phyloP scores from a whole-genome alignment of 2,797 vertebrate species.

The Valencia hispanica region DNA sequence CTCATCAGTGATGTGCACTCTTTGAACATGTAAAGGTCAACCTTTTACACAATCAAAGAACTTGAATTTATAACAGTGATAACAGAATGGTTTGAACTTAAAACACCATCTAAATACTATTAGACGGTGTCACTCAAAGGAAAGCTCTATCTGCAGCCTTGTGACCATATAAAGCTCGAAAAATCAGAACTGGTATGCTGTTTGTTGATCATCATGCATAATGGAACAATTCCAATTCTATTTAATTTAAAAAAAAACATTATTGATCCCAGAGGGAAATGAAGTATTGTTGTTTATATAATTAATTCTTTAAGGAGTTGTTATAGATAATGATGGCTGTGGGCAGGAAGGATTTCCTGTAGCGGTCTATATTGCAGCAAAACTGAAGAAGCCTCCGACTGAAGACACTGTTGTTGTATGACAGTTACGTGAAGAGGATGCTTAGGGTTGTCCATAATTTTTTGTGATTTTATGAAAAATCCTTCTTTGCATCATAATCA shows the following conservation, averaged over 20 bases:
- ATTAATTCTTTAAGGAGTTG: too few species aligned
- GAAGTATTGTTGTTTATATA: too few species aligned
- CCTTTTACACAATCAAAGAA: conserved; percentile 64
- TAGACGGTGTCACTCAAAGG: conserved; percentile 10
- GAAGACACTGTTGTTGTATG: too few species aligned
- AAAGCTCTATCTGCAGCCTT: conserved; percentile 20
- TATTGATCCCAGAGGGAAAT: too few species aligned
- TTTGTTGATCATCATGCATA: not conserved
- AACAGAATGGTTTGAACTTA: conserved; percentile 47
- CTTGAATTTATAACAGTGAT: conserved; percentile 61
- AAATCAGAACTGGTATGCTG: not conserved
- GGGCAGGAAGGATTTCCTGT: too few species aligned
- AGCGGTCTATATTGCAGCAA: too few species aligned
- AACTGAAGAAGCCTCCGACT: too few species aligned
- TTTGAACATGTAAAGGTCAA: conserved; percentile 70
- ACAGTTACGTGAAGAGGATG: too few species aligned
- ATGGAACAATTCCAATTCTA: not conserved
- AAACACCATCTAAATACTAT: not conserved
- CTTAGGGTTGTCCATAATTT: too few species aligned
- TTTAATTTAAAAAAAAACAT: not conserved
- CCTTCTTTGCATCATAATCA: too few species aligned
- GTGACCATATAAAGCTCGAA: not conserved
- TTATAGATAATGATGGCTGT: too few species aligned
- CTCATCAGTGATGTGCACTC: conserved; percentile 65
- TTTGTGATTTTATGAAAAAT: too few species aligned